These are phyloP conservation scores for Agrotis exclamationis DNA, from an alignment of 2,888 invertebrate genomes.

Conservation along the genomic window DNA sequence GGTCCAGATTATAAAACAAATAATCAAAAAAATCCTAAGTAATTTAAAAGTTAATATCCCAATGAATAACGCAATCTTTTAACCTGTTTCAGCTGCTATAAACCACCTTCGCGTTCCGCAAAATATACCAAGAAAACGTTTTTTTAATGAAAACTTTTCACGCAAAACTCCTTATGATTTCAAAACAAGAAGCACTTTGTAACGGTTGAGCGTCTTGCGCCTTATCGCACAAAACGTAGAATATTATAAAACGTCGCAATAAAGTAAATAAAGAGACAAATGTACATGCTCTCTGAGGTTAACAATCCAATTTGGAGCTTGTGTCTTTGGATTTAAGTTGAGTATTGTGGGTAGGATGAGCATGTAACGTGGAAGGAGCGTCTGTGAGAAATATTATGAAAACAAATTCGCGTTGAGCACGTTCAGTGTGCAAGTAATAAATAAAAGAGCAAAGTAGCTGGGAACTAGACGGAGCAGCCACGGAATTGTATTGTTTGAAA, in stretches of 20 bases:
- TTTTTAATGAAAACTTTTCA: conserved; percentile 56
- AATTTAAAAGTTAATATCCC: not conserved
- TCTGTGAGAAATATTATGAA: conserved; percentile 89
- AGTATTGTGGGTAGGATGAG: conserved; percentile 66
- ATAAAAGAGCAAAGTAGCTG: conserved; percentile 84
- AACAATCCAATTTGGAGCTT: conserved; percentile 71
- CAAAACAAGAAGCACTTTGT: conserved; percentile 81
- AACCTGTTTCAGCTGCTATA: conserved; percentile 18
- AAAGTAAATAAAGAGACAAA: conserved; percentile 89
- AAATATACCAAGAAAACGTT: conserved; percentile 28
- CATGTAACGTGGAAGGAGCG: conserved; percentile 78
- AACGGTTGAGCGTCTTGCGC: conserved; percentile 83
- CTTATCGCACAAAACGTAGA: conserved; percentile 86
- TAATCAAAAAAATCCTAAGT: not conserved
- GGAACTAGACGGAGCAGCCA: conserved; percentile 76
- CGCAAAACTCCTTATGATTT: conserved; percentile 73
- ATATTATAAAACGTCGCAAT: conserved; percentile 90
- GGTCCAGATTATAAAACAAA: not conserved
- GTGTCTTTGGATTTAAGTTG: conserved; percentile 65
- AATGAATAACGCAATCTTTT: conserved; percentile 12
- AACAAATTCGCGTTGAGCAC: conserved; percentile 90
- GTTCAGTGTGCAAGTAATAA: conserved; percentile 89
- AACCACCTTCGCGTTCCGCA: conserved; percentile 2
- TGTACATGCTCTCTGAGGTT: conserved; percentile 74
- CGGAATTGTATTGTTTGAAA: conserved; percentile 86